Percentiles rank a stretch among this genome's conserved stretches.
phyloP scores from a whole-genome alignment of 1,140 invertebrate genomes.

The Pseudobourletiella spinata region DNA sequence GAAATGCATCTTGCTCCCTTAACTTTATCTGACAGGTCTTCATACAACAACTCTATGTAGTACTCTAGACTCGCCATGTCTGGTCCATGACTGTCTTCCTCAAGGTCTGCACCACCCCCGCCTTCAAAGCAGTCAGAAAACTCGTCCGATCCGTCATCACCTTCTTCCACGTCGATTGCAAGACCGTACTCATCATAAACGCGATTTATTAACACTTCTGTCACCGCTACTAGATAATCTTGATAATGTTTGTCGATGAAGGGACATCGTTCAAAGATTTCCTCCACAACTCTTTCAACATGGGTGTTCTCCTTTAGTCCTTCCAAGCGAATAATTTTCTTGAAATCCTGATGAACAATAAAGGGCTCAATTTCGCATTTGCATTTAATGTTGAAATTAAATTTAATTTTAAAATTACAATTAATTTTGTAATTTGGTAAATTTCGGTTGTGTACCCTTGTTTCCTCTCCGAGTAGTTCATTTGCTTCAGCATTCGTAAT shows the following conservation, averaged over 20 bases:
- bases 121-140: slow-evolving; percentile 35
- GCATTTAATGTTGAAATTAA: no score
- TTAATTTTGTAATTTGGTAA: no score
- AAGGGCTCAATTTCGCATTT: no score
- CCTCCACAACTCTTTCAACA: slow-evolving; percentile 65
- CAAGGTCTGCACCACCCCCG: background rate
- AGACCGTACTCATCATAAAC: slow-evolving; percentile 46
- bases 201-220: slow-evolving; percentile 81
- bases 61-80: slow-evolving; percentile 76
- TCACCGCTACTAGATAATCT: slow-evolving; percentile 76
- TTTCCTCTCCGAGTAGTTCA: slow-evolving; percentile 39
- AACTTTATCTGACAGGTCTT: slow-evolving; percentile 78
- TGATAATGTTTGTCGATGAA: slow-evolving; percentile 66
- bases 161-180: slow-evolving; percentile 32
- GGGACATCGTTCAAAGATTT: slow-evolving; percentile 80
- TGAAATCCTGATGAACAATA: slow-evolving; percentile 60
- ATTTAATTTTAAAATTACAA: no score
- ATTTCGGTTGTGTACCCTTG: no score
- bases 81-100: slow-evolving; percentile 37
- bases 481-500: slow-evolving; percentile 14
- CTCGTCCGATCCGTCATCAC: slow-evolving; percentile 7
- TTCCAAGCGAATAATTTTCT: slow-evolving; percentile 75
- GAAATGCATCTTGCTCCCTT: slow-evolving; percentile 84
- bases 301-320: slow-evolving; percentile 71
- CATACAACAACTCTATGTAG: slow-evolving; percentile 94